Evolutionary conservation across 2,113 vertebrate genomes (phyloP), one percentile per base, ranked within the genome.

Genomic region (Xiphias gladius): DNA sequence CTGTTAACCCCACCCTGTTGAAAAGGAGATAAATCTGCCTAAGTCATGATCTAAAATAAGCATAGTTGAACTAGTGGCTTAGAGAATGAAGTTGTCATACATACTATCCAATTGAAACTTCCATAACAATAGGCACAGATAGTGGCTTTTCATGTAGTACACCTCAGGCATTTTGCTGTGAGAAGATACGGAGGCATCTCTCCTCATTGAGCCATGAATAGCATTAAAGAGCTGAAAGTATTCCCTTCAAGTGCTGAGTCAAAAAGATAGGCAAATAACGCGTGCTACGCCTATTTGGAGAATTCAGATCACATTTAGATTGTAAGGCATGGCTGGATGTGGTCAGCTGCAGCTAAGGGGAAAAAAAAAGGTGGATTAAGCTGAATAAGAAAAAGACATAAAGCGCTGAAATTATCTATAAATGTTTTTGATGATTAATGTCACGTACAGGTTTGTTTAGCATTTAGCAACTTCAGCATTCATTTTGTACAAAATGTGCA

Each of bases 111-210:
- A 4, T 14, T 75, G 30, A 84, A 83, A 79, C 65, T 11, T 76
- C 0, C 59, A 78, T 64, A n/a, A 90, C 68, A 91, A 87, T 48
- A n/a, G 58, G 14, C 13, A 74, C 3, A 43, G 26, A 48, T 7
- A 79, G 9, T 24, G 22, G 26, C 46, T 80, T 79, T 83, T 79
- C 48, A 62, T 71, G 61, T 17, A 17, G 8, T 14, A 2, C 76
- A 76, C 80, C 80, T 76, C 16, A 0, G 61, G 68, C 9, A 54
- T 12, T 65, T 48, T 46, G 39, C 37, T 28, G 4, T 58, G 24
- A 43, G 6, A 17, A 12, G 32, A 57, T 19, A 46, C 13, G 57
- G 4, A 24, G 5, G 3, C 61, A 20, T 3, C 20, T 72, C 10
- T 39, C 24, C 61, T 41, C 2, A 22, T 2, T 64, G 35, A 35